Conservation (phyloP, 2,113 vertebrate genomes). For the Brachypodius melanocephalos region DNA sequence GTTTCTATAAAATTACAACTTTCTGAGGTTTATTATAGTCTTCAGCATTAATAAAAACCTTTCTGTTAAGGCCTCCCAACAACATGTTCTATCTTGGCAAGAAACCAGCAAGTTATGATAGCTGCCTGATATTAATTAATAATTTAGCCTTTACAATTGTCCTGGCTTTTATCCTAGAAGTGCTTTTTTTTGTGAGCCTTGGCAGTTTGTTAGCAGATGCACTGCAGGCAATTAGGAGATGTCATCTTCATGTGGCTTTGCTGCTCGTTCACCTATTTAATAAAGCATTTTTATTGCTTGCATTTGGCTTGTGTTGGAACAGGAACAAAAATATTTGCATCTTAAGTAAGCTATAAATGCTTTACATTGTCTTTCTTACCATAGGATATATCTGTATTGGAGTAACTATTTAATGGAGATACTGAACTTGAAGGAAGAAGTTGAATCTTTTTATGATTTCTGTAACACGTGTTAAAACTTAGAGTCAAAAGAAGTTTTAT, state of each 20-base stretch:
- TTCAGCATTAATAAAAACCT: background rate
- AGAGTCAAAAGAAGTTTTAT: background rate
- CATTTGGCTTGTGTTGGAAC: background rate
- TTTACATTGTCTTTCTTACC: background rate
- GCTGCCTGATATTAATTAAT: conserved; percentile 61
- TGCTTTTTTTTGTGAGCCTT: background rate
- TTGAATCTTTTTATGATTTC: background rate
- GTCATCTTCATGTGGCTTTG: background rate
- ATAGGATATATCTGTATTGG: background rate
- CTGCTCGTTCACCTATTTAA: background rate
- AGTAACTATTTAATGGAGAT: background rate
- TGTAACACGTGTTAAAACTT: background rate
- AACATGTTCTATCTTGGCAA: conserved; percentile 26
- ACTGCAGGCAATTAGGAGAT: conserved; percentile 36
- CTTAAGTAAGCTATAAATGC: background rate
- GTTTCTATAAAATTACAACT: conserved; percentile 12
- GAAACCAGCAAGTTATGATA: conserved; percentile 40
- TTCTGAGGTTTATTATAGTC: conserved; percentile 18
- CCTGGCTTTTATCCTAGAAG: conserved; percentile 45
- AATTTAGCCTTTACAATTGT: conserved; percentile 50
- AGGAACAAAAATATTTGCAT: background rate
- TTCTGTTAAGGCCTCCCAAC: background rate
- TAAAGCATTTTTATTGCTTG: conserved; percentile 21
- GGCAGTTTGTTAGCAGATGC: conserved; percentile 47
- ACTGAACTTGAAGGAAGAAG: background rate